Percentiles rank a stretch among this genome's conserved stretches.
Conservation (phyloP, 2,888 invertebrate species). For the Luffia ferchaultella region DNA sequence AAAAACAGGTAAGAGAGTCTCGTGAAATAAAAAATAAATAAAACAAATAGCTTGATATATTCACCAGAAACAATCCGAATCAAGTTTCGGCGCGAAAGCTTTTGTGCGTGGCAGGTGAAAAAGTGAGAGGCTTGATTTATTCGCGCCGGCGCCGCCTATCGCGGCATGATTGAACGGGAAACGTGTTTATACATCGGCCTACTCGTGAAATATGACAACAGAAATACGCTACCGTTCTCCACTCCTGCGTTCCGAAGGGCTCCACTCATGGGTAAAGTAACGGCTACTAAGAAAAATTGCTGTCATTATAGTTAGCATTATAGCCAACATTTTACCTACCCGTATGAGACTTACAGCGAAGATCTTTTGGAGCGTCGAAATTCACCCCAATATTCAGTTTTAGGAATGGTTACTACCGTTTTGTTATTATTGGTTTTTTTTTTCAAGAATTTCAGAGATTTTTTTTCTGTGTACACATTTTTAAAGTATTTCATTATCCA, state of each 20-base stretch:
- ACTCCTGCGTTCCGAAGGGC: neutral
- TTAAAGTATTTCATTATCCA: too few relatives aligned
- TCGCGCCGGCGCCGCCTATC: slow-evolving; percentile 59
- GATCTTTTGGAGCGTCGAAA: too few relatives aligned
- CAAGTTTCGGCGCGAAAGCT: slow-evolving; percentile 62
- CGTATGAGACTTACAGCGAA: too few relatives aligned
- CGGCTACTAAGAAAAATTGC: neutral
- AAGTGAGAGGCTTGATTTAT: slow-evolving; percentile 64
- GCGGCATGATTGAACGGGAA: slow-evolving; percentile 57
- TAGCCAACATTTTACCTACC: slow-evolving; percentile 14
- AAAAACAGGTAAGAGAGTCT: neutral
- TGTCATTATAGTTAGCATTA: neutral
- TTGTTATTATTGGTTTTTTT: too few relatives aligned
- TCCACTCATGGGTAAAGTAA: neutral
- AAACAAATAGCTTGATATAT: slow-evolving; percentile 65
- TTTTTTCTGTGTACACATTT: too few relatives aligned
- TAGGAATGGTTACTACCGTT: too few relatives aligned
- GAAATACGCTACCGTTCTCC: slow-evolving; percentile 28
- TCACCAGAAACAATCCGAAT: slow-evolving; percentile 66
- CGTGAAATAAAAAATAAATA: slow-evolving; percentile 18
- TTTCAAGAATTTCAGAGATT: too few relatives aligned
- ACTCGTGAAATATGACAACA: slow-evolving; percentile 56
- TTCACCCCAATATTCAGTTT: too few relatives aligned
- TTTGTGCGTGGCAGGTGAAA: slow-evolving; percentile 67
- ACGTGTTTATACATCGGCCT: slow-evolving; percentile 60